These are phyloP conservation scores for Amblyornis subalaris DNA, from an alignment of 2,113 vertebrate genomes.

Conservation along the genomic window DNA sequence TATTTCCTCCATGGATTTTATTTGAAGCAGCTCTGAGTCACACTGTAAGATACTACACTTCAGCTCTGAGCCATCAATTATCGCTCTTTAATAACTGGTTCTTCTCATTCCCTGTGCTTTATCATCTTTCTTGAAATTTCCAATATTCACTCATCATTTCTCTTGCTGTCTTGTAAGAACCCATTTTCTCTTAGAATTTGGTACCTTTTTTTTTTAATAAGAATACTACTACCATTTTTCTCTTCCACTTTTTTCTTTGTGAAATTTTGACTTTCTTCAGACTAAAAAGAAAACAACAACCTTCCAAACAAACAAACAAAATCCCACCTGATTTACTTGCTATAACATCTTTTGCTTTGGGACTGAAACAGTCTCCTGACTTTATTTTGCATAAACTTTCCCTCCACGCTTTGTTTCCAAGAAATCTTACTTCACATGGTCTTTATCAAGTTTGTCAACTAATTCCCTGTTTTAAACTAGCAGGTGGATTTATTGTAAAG, in stretches of 20 bases:
- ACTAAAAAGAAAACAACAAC: not conserved
- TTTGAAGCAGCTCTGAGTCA: not conserved
- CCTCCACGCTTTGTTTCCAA: not conserved
- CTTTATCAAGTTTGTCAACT: not conserved
- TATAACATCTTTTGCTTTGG: not conserved
- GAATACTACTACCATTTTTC: not conserved
- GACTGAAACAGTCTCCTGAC: not conserved
- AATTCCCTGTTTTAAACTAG: not conserved
- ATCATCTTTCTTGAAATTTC: not conserved
- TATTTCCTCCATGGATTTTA: not conserved
- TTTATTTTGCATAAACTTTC: not conserved
- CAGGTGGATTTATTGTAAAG: rapidly evolving
- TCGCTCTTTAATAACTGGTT: not conserved
- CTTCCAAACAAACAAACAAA: not conserved
- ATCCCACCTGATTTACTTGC: not conserved
- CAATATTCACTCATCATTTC: not conserved
- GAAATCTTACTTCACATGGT: not conserved
- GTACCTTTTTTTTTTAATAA: not conserved
- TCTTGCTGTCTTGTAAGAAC: not conserved
- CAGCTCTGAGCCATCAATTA: not conserved
- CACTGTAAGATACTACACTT: not conserved
- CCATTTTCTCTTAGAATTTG: not conserved
- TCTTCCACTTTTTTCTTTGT: not conserved
- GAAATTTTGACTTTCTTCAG: not conserved
- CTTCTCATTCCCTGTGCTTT: not conserved